Base-by-base conservation (phyloP, 2,797 vertebrate species). In the Chelon labrosus region DNA sequence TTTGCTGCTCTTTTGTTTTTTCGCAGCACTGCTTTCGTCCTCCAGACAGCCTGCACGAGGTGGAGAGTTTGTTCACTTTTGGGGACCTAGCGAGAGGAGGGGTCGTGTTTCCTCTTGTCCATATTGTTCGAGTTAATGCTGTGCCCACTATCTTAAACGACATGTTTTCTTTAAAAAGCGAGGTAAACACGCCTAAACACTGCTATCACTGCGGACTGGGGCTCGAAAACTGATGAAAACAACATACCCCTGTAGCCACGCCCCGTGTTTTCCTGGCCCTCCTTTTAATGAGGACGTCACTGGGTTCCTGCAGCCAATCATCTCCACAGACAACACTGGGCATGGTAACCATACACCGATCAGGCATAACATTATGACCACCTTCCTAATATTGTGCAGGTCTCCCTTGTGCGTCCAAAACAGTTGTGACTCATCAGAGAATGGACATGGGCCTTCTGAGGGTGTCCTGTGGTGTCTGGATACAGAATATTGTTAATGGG, bases 111-210 rank as follows among this genome's bases (percentile, higher is more conserved):
- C 83, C 88, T 9, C 49, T 73, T 1, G 82, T 83, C 92, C 86
- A 91, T 22, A 95, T 37, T 0, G 85, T 63, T 1, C 90, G 92
- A 16, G 85, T 66, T 1, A 94, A 16, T 0, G 68, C 72, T 1
- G 83, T 14, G 2, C 82, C 68, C 31, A 85, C 35, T 7, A 67
- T 80, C 58, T 91, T 92, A 0, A 91, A n/a, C 14, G 93, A 83
- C 94, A 96, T 96, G 37, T 58, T 52, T 0, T 5, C 12, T 12
- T 31, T 31, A 31, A 7, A 31, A n/a, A 10, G 5, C 0, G 6
- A n/a, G 1, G 42, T 16, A 27, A 62, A 59, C n/a, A 65, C 20
- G 8, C 20, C 10, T 0, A 0, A 1, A 16, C 20, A 3, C 22
- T 16, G 12, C 52, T 66, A 42, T 49, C 2, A 3, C 16, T 19